Evolutionary conservation across 2,113 vertebrate genomes (phyloP), one percentile per base, ranked within the genome.

Genomic region (Phrynocephalus versicolor): DNA sequence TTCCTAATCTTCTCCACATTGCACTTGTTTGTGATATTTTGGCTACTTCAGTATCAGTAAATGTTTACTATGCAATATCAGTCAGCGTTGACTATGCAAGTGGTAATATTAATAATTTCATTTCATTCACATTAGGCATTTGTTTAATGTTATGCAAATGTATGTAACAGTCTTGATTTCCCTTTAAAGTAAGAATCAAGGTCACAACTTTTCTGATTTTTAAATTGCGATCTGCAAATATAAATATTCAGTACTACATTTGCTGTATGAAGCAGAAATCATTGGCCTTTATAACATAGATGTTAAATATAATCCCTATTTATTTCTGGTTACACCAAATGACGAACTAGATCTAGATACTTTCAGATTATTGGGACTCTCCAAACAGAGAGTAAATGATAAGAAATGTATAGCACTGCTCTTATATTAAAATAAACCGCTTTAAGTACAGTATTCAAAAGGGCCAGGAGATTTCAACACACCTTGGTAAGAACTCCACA

Each of bases 331-430:
- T 60, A 25, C 7, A 55, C 70, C 84, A 89, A 37, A 85, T 33
- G 60, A 0, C 0, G 72, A 89, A 41, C 74, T 69, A 85, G 89
- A 74, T 88, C 45, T 6, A 85, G 85, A 87, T 87, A 86, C 83
- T 92, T 87, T 87, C 33, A 84, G 15, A 82, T 92, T 86, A 90
- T 83, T 57, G 78, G 89, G 71, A 85, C 77, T 85, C n/a, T 81
- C 55, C 58, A 81, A 88, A 86, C 84, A 91, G 80, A 85, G 73
- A 89, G 83, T 64, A 93, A 69, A 82, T 73, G 84, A 82, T 91
- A 90, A 81, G 87, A 93, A 90, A 90, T 89, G 45, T 0, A 0
- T 88, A 84, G 71, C 85, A 5, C 7, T 73, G 86, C 82, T 45
- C 80, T 84, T 37, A 57, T 70, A 57, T 81, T 88, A 78, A 33